Base-by-base conservation (phyloP, 1,140 invertebrate genomes). In the Drosophila arawakana region DNA sequence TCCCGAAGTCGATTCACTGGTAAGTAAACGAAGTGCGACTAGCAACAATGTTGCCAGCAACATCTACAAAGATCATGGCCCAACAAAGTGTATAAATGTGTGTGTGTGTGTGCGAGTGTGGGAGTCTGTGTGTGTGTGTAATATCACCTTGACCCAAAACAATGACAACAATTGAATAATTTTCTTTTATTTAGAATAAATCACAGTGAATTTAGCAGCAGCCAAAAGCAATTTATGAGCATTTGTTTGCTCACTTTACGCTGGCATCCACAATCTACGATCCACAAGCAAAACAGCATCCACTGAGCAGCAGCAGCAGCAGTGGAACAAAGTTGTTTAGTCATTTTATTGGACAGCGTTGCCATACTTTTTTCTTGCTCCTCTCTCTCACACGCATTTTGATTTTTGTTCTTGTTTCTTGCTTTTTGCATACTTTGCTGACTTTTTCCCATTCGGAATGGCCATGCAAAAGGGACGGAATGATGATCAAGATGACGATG, bases 1-100 rank as follows among this genome's bases (percentile, higher is more conserved):
- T 94, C 97, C 97, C 91, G 98, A 99, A 96, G 97, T 99, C 93
- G 98, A 99, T 94, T 98, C 97, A 94, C 95, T 99, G 95, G 98
- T 99, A 95, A 98, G 97, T 97, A 57, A 59, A 50, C 25, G 52
- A 80, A 62, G 39, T 47, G 60, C 49, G 50, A 50, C 71, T 61
- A 39, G 67, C 82, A 82, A 79, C 82, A 78, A 61, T 73, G 76
- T 86, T 86, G 83, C 69, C 71, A 41, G 79, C 81, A 88, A 72
- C 82, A 82, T 74, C 63, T 52, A 74, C 49, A 85, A 85, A 84
- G 78, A 80, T 84, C 81, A 83, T 69, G 68, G 77, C 65, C 70
- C 10, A 47, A 18, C 59, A 68, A 34, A 47, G 25, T 37, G 59
- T 69, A 49, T 59, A n/a, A 34, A 25, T 69, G 30, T 47, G 7